Percentiles rank a stretch among this genome's conserved stretches.
Conservation (phyloP, 2,888 invertebrate species). For the Fragum whitleyi region DNA sequence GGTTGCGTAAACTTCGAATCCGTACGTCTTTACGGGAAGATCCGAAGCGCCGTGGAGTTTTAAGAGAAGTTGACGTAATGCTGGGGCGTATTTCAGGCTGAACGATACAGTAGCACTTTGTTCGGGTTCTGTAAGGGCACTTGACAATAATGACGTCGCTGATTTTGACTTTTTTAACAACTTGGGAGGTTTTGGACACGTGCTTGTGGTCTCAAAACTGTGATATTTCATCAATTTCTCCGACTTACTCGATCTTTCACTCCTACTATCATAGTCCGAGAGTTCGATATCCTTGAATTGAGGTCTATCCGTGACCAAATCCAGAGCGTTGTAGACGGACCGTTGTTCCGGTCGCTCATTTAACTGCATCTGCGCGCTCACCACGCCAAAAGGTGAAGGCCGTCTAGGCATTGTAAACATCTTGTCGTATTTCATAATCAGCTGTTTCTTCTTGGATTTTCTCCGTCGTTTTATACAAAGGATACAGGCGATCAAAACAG, state of each 20-base stretch:
- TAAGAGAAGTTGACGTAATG: constrained; percentile 45
- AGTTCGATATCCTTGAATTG: constrained; percentile 37
- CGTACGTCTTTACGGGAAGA: constrained; percentile 51
- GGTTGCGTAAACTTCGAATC: constrained; percentile 46
- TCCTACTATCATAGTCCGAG: background rate
- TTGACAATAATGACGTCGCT: constrained; percentile 15
- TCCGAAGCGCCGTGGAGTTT: constrained; percentile 44
- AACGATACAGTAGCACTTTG: constrained; percentile 42
- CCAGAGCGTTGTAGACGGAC: constrained; percentile 36
- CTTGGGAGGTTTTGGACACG: constrained; percentile 13
- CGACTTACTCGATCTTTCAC: constrained; percentile 9
- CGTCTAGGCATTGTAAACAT: constrained; percentile 42
- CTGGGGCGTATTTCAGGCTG: constrained; percentile 55
- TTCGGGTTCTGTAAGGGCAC: constrained; percentile 32
- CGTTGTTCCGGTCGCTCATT: constrained; percentile 14
- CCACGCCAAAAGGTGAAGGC: constrained; percentile 42
- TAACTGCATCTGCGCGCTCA: constrained; percentile 41
- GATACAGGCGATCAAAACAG: constrained; percentile 20
- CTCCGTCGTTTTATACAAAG: constrained; percentile 20
- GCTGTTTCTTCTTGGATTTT: constrained; percentile 26
- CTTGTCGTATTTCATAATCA: constrained; percentile 48
- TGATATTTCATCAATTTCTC: constrained; percentile 41
- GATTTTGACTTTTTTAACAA: constrained; percentile 50
- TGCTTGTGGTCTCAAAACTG: constrained; percentile 39
- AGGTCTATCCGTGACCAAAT: constrained; percentile 38